These are phyloP conservation scores for Myrmecobius fasciatus DNA, from an alignment of 2,113 vertebrate genomes.

Conservation along the genomic window DNA sequence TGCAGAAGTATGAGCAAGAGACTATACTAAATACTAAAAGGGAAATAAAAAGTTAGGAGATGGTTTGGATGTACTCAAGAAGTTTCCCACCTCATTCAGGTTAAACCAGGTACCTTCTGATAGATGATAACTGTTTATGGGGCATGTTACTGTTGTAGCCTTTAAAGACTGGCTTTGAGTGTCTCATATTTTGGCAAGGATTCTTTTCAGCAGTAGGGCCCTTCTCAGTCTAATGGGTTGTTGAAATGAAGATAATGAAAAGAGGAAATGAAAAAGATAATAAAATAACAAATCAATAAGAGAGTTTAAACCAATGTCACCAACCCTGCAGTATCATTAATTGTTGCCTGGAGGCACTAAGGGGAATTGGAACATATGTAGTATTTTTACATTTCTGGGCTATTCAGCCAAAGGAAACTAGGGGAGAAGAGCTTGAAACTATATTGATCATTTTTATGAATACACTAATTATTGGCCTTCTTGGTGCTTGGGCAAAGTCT, in stretches of 20 bases:
- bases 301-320: not conserved
- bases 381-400: not conserved
- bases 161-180: not conserved
- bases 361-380: not conserved
- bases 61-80: not conserved
- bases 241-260: not conserved
- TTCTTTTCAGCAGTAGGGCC: not conserved
- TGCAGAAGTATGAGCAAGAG: not conserved
- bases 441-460: not conserved
- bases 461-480: not conserved
- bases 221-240: not conserved
- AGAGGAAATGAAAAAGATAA: not conserved
- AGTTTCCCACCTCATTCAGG: not conserved
- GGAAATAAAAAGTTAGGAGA: not conserved
- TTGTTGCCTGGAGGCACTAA: not conserved
- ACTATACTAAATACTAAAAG: not conserved
- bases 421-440: not conserved
- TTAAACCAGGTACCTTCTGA: not conserved
- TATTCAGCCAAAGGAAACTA: not conserved
- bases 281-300: not conserved
- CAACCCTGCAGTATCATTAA: not conserved
- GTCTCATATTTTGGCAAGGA: not conserved
- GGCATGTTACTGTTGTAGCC: not conserved
- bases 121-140: not conserved
- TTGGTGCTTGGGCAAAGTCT: not conserved